A percentile compares a stretch with the other conserved stretches of the same genome.
phyloP scores from a whole-genome alignment of 1,140 invertebrate genomes.

The Platorchestia sp. region DNA sequence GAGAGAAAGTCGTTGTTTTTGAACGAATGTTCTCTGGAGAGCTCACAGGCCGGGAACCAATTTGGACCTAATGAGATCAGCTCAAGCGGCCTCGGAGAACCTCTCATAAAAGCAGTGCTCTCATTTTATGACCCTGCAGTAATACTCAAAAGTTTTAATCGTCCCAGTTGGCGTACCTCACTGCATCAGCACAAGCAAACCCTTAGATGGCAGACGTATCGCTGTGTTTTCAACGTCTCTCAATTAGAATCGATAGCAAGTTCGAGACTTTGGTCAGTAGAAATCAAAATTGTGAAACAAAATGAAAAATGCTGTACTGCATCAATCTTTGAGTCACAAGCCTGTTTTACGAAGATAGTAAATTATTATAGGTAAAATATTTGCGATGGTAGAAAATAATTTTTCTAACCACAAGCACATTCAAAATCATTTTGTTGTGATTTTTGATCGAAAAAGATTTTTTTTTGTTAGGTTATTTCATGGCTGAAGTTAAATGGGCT shows the following conservation, averaged over 20 bases:
- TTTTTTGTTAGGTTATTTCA: too few species aligned
- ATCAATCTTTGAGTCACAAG: background rate
- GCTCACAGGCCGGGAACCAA: constrained; percentile 9
- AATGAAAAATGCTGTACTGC: background rate
- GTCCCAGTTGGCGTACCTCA: background rate
- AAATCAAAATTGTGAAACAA: background rate
- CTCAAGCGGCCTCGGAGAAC: background rate
- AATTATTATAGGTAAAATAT: too few species aligned
- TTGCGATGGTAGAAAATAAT: too few species aligned
- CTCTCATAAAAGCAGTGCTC: background rate
- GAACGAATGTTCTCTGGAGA: background rate
- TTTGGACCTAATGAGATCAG: constrained; percentile 30
- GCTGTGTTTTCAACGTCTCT: background rate
- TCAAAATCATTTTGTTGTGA: too few species aligned
- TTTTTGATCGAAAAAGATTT: too few species aligned
- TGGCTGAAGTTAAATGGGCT: too few species aligned
- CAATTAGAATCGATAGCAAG: background rate
- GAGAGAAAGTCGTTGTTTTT: background rate
- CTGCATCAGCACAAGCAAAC: background rate
- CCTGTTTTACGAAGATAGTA: too few species aligned
- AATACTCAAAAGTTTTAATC: background rate
- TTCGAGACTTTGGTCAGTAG: background rate
- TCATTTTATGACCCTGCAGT: background rate
- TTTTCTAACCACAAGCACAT: too few species aligned
- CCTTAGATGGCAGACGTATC: background rate